phyloP scores from a whole-genome alignment of 2,113 vertebrate species.

The Cygnus buccinator region DNA sequence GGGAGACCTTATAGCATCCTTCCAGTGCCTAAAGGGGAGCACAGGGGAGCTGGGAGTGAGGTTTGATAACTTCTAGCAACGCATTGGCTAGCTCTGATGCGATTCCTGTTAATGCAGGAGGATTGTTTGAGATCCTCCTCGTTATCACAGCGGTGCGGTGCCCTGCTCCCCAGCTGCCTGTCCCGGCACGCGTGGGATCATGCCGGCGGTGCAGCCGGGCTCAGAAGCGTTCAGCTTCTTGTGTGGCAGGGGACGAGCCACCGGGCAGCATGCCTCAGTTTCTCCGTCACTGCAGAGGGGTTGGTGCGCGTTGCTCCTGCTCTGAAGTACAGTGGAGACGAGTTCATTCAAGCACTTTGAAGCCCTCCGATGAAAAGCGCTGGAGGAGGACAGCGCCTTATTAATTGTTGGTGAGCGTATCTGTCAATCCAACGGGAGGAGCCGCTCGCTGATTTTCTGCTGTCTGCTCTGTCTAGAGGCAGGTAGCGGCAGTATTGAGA shows the following conservation, averaged over 20 bases:
- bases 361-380: background rate
- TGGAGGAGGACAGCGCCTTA: slow-evolving; percentile 18
- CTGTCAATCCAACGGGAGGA: background rate
- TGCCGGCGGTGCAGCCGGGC: background rate
- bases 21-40: too few relatives aligned
- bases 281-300: background rate
- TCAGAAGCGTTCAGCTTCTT: background rate
- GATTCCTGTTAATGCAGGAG: background rate
- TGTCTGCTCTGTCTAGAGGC: background rate
- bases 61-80: background rate
- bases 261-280: accelerated
- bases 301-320: accelerated
- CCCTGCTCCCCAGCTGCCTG: background rate
- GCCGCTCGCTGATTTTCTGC: background rate
- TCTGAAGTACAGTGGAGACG: background rate
- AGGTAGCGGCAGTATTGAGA: background rate
- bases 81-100: background rate
- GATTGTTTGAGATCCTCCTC: background rate
- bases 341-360: background rate
- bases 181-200: too few relatives aligned
- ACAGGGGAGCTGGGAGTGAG: too few relatives aligned
- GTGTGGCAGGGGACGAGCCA: background rate
- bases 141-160: background rate
- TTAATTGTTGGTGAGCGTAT: slow-evolving; percentile 54
- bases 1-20: too few relatives aligned